Evolutionary conservation across 2,113 vertebrate species (phyloP).

Genomic region (Coptodon bakossiorum): DNA sequence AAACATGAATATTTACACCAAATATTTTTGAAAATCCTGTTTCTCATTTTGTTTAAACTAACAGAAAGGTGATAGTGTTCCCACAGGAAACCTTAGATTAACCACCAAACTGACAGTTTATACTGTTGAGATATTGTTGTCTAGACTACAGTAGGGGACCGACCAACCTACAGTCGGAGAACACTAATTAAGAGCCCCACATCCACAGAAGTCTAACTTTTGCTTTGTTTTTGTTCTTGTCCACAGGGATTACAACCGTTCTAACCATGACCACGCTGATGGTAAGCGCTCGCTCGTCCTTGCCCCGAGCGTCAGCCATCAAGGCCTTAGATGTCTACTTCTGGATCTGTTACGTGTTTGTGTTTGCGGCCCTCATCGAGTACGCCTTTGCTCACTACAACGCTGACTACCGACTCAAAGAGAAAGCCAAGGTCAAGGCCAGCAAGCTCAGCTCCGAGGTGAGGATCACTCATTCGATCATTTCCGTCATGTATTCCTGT

Average conservation of each 20-base stretch:
- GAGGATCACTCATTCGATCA: neutral
- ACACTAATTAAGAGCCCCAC: neutral
- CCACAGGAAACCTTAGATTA: neutral
- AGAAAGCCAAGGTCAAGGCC: constrained; percentile 85
- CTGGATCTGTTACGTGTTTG: constrained; percentile 98
- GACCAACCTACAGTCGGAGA: neutral
- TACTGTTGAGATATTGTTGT: neutral
- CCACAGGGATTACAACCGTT: constrained; percentile 91
- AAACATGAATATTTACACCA: neutral
- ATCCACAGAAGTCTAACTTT: neutral
- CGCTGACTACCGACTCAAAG: constrained; percentile 91
- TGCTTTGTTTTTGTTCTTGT: neutral
- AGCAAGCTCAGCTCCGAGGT: constrained; percentile 80
- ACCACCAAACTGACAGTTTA: neutral
- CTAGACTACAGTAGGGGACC: neutral
- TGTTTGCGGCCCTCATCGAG: constrained; percentile 93
- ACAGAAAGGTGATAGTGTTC: neutral
- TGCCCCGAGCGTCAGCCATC: constrained; percentile 92
- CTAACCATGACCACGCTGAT: constrained; percentile 98
- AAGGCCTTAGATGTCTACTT: constrained; percentile 97
- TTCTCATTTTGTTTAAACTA: neutral
- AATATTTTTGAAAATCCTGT: neutral
- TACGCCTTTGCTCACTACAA: constrained; percentile 98
- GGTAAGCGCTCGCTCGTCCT: constrained; percentile 91
- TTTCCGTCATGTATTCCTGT: neutral